Evolutionary conservation across 2,797 vertebrate genomes (phyloP), one percentile per base, ranked within the genome.

Genomic region (Pterois miles): DNA sequence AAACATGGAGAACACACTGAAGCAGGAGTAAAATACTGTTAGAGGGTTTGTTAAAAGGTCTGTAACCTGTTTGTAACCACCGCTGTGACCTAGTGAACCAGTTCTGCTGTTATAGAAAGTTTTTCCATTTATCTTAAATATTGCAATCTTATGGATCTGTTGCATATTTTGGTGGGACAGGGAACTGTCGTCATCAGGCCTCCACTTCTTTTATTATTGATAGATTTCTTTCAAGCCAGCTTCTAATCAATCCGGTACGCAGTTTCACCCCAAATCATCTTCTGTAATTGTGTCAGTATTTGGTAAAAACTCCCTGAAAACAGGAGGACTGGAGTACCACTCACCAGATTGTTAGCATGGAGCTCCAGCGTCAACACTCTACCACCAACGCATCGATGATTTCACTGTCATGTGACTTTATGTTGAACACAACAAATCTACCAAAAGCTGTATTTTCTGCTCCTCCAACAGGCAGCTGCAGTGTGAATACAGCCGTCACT

Each of bases 381-480:
- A 5, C 68, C 16, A 48, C 46, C 20, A 53, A 82, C 71, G 75
- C 81, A 79, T 72, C 78, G 74, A 87, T 80, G 81, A 81, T 52
- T 62, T 83, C 10, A 0, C n/a, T 18, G 60, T 66, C 9, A 22
- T 18, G 5, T 33, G 56, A 69, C 22, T 58, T 29, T 4, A 63
- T 60, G 29, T 12, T 9, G 1, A 86, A 76, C 64, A 22, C 27
- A 59, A 65, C n/a, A 48, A 33, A 71, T 66, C 13, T 43, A 50
- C 53, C 56, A 65, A 72, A 65, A 43, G 11, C 10, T 34, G 5
- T 22, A 3, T 34, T 9, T 62, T 52, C 5, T 11, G 1, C 38
- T 79, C 58, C 62, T 66, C 36, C 2, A 66, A 27, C 65, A 65
- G 59, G 70, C 75, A 20, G 71, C 64, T 76, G 77, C 57, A 2